Conservation (phyloP, 2,113 vertebrate genomes). For the Malurus cyaneus region DNA sequence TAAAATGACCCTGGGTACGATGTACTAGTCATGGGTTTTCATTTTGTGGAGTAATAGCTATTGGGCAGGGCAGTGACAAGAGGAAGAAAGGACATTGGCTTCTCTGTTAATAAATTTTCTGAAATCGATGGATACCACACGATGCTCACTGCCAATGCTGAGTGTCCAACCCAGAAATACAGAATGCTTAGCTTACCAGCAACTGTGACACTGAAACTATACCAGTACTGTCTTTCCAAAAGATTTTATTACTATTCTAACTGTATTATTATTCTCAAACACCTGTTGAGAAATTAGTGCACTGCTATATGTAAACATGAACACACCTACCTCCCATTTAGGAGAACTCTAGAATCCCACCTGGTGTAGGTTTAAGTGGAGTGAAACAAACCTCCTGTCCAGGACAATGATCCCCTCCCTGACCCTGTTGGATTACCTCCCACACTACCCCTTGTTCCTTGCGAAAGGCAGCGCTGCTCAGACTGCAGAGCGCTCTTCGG, state of each 20-base stretch:
- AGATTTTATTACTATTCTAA: background rate
- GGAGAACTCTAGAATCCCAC: background rate
- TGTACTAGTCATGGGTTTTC: background rate
- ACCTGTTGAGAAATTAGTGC: background rate
- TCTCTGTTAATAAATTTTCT: background rate
- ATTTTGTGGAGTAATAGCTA: background rate
- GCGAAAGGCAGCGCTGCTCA: rapidly evolving
- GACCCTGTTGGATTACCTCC: background rate
- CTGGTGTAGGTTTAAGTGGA: background rate
- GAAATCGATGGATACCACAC: background rate
- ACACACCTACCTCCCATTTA: rapidly evolving
- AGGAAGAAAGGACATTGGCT: background rate
- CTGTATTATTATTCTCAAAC: background rate
- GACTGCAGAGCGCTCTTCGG: background rate
- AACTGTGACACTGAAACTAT: background rate
- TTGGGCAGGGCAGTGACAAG: background rate
- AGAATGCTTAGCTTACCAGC: background rate
- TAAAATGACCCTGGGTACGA: background rate
- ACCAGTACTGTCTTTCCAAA: background rate
- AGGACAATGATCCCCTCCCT: background rate
- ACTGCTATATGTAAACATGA: background rate
- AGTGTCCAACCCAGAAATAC: background rate
- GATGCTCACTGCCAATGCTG: background rate
- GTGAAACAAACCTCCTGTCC: background rate
- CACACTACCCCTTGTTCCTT: too few relatives aligned